Conservation (phyloP, 2,113 vertebrate species). For the Pluvialis apricaria region DNA sequence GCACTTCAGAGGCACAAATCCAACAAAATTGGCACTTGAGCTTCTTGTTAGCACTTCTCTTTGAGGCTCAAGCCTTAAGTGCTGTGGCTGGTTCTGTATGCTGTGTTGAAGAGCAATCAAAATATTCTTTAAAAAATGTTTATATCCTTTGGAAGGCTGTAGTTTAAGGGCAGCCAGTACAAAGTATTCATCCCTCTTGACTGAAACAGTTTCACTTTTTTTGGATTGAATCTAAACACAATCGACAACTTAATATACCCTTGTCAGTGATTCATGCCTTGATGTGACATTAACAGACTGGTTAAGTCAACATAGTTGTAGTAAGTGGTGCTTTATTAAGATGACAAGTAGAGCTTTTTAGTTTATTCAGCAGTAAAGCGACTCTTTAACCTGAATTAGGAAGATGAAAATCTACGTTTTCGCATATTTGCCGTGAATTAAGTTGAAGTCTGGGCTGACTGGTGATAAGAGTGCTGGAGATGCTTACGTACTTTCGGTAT, state of each 20-base stretch:
- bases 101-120: conserved; percentile 12
- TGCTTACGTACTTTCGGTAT: background rate
- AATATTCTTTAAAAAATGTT: background rate
- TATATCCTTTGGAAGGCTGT: background rate
- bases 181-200: conserved; percentile 7
- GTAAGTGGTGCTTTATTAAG: conserved; percentile 27
- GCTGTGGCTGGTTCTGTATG: background rate
- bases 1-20: conserved; percentile 52
- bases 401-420: background rate
- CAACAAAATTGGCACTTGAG: conserved; percentile 35
- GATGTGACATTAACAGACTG: conserved; percentile 40
- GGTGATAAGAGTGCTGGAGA: background rate
- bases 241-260: conserved; percentile 10
- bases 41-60: conserved; percentile 19
- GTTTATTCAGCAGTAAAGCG: conserved; percentile 9
- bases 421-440: background rate
- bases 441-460: background rate
- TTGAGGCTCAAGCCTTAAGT: conserved; percentile 10
- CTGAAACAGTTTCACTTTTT: conserved; percentile 18
- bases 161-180: background rate
- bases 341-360: conserved; percentile 20
- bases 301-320: conserved; percentile 40
- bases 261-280: conserved; percentile 41
- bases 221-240: conserved; percentile 2
- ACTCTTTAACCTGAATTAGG: background rate